Evolutionary conservation across 2,797 vertebrate genomes (phyloP).

Genomic region (Antennarius maculatus): DNA sequence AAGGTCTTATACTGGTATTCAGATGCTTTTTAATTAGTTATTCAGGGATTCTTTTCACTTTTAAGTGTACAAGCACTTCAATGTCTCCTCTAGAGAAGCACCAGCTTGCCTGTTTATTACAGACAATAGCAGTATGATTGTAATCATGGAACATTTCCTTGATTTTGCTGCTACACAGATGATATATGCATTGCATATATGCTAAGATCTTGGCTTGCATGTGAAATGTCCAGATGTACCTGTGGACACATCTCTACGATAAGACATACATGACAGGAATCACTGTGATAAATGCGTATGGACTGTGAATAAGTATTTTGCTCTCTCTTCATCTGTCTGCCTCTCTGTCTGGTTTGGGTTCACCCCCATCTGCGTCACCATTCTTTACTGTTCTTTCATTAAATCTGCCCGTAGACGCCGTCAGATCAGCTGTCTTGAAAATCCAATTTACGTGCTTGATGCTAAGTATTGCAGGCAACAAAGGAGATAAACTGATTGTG

Average conservation of each 20-base stretch:
- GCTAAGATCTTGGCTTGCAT: conserved; percentile 56
- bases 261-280: conserved; percentile 1
- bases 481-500: conserved; percentile 17
- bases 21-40: conserved; percentile 77
- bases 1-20: conserved; percentile 66
- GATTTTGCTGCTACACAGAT: conserved; percentile 44
- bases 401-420: conserved; percentile 44
- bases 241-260: conserved; percentile 5
- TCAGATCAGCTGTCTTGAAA: conserved; percentile 52
- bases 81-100: conserved; percentile 59
- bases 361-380: conserved; percentile 9
- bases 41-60: conserved; percentile 75
- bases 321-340: conserved; percentile 18
- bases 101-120: conserved; percentile 63
- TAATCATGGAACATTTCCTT: conserved; percentile 63
- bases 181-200: conserved; percentile 43
- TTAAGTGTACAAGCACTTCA: conserved; percentile 71
- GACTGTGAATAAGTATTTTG: conserved; percentile 1
- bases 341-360: conserved; percentile 28
- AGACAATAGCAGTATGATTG: conserved; percentile 78
- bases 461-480: conserved; percentile 32
- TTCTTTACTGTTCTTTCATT: conserved; percentile 49
- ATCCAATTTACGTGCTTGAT: conserved; percentile 43
- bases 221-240: conserved; percentile 52
- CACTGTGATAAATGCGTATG: neutral